These are phyloP conservation scores for Epirrita christyi DNA, from an alignment of 2,888 invertebrate species.

Conservation along the genomic window DNA sequence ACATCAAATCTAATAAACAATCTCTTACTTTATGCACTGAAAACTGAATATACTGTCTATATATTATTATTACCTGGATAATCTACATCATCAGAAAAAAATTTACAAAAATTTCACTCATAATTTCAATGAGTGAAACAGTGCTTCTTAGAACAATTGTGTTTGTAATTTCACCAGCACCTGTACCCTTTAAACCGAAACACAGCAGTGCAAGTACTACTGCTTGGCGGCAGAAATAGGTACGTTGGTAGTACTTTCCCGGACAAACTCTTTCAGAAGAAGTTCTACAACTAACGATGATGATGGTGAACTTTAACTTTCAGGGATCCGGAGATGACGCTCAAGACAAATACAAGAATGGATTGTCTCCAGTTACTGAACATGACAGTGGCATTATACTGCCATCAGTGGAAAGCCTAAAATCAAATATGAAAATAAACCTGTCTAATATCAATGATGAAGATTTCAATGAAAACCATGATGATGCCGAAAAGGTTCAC, in stretches of 20 bases:
- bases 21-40: neutral
- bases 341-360: conserved; percentile 73
- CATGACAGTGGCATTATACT: conserved; percentile 76
- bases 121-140: neutral
- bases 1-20: conserved; percentile 3
- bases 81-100: neutral
- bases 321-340: conserved; percentile 74
- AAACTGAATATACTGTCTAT: neutral
- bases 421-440: conserved; percentile 79
- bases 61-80: neutral
- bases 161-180: no score
- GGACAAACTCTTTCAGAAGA: no score
- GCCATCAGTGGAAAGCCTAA: conserved; percentile 76
- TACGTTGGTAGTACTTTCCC: no score
- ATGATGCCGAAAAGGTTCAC: conserved; percentile 49
- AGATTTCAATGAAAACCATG: conserved; percentile 64
- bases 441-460: conserved; percentile 79
- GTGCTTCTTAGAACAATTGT: no score
- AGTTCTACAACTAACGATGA: no score
- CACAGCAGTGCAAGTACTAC: no score
- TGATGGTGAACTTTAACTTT: no score
- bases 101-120: neutral
- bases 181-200: no score
- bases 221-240: no score
- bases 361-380: conserved; percentile 76